Evolutionary conservation across 2,797 vertebrate species (phyloP).

Genomic region (Gallirallus australis): DNA sequence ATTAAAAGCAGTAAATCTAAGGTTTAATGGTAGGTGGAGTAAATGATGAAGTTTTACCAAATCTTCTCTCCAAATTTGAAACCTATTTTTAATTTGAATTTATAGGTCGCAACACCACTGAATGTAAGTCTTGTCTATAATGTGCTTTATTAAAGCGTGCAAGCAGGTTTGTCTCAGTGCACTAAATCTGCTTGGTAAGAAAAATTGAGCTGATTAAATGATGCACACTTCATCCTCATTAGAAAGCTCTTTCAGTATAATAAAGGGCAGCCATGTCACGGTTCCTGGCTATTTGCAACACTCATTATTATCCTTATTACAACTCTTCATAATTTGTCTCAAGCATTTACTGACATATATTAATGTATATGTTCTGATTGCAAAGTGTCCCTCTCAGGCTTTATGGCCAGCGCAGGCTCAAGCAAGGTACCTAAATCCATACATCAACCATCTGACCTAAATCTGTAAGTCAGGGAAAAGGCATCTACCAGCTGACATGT

Average conservation of each 20-base stretch:
- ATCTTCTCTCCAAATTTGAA: conserved; percentile 46
- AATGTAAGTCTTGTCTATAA: conserved; percentile 59
- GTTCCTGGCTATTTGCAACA: conserved; percentile 34
- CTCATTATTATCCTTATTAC: conserved; percentile 2
- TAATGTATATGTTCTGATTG: not conserved
- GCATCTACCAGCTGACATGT: not conserved
- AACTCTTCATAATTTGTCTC: conserved; percentile 20
- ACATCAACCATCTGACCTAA: not conserved
- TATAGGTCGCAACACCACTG: conserved; percentile 43
- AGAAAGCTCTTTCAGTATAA: conserved; percentile 17
- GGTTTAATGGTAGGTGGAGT: conserved; percentile 41
- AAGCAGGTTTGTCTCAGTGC: conserved; percentile 35
- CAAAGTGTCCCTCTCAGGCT: not conserved
- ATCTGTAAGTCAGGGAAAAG: not conserved
- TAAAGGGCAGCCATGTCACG: not conserved
- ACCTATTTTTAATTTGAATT: conserved; percentile 59
- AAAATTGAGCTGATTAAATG: conserved; percentile 37
- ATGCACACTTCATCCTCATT: conserved; percentile 48
- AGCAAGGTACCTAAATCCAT: not conserved
- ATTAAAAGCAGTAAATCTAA: conserved; percentile 76
- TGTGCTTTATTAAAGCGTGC: conserved; percentile 49
- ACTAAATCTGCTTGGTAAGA: conserved; percentile 38
- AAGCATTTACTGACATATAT: not conserved
- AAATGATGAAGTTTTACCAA: conserved; percentile 57
- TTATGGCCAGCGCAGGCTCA: not conserved